Percentiles rank a stretch among this genome's conserved stretches.
Conservation (phyloP, 2,113 vertebrate genomes). For the Acanthochromis polyacanthus region DNA sequence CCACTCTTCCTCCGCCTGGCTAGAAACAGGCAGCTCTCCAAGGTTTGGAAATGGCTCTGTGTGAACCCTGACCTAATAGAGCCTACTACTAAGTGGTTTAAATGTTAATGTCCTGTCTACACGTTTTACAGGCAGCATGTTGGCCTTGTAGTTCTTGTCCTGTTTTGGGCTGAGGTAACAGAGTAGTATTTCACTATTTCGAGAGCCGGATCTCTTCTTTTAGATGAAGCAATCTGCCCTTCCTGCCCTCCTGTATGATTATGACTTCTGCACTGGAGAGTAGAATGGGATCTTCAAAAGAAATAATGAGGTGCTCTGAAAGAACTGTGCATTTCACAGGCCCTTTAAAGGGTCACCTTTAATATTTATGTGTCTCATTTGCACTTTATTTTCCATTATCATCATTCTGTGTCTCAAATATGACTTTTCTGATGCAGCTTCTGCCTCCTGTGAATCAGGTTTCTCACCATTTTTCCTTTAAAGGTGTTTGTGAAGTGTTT, state of each 20-base stretch:
- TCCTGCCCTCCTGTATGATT: background rate
- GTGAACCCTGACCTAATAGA: slow-evolving; percentile 69
- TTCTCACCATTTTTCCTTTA: background rate
- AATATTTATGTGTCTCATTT: too few relatives aligned
- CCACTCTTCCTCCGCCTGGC: slow-evolving; percentile 68
- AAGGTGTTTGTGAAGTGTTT: background rate
- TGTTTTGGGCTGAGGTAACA: slow-evolving; percentile 30
- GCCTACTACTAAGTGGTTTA: slow-evolving; percentile 55
- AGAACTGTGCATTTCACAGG: too few relatives aligned
- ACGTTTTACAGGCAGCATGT: slow-evolving; percentile 28
- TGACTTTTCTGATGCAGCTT: background rate
- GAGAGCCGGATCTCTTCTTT: slow-evolving; percentile 9
- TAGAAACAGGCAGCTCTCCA: slow-evolving; percentile 81
- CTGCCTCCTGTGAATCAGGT: background rate
- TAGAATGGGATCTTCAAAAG: background rate
- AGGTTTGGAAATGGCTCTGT: slow-evolving; percentile 65
- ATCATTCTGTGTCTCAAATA: background rate
- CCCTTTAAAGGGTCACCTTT: too few relatives aligned
- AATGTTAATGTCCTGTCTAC: slow-evolving; percentile 55
- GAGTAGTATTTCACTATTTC: slow-evolving; percentile 27
- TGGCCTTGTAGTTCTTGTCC: slow-evolving; percentile 28
- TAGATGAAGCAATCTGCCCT: slow-evolving; percentile 2
- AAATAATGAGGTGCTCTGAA: background rate
- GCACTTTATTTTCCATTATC: background rate
- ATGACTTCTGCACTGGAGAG: background rate